Percentiles rank a stretch among this genome's conserved stretches.
phyloP scores from a whole-genome alignment of 1,140 invertebrate genomes.

The Meteorus sp. region DNA sequence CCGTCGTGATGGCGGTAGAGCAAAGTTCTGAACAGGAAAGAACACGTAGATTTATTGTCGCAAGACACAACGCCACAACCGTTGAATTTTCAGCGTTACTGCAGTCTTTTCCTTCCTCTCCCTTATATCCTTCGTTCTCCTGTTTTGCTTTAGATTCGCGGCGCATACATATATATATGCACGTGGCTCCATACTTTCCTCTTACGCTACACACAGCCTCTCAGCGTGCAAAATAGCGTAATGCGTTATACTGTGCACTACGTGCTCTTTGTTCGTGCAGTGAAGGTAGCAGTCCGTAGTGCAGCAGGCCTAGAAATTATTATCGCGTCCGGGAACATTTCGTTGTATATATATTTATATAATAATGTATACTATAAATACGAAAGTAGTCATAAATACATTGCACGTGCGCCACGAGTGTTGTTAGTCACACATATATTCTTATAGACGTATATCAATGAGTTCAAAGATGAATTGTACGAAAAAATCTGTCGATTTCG shows the following conservation, averaged over 20 bases:
- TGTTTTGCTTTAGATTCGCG: too few relatives aligned
- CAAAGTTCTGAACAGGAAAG: background rate
- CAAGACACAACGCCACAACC: background rate
- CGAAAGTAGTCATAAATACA: slow-evolving; percentile 23
- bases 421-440: background rate
- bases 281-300: slow-evolving; percentile 4
- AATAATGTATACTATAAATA: background rate
- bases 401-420: slow-evolving; percentile 18
- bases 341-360: slow-evolving; percentile 9
- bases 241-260: slow-evolving; percentile 28
- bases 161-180: background rate
- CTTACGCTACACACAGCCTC: background rate
- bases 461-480: too few relatives aligned
- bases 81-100: background rate
- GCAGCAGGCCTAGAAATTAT: slow-evolving; percentile 32
- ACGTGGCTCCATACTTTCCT: slow-evolving; percentile 1
- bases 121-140: background rate
- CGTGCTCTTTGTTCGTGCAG: slow-evolving; percentile 28
- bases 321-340: slow-evolving; percentile 29
- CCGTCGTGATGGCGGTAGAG: background rate
- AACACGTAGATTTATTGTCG: slow-evolving; percentile 13
- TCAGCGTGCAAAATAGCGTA: slow-evolving; percentile 29
- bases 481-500: too few relatives aligned
- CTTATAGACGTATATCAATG: background rate
- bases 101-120: background rate